Evolutionary conservation across 2,113 vertebrate species (phyloP).

Genomic region (Pseudorasbora parva): DNA sequence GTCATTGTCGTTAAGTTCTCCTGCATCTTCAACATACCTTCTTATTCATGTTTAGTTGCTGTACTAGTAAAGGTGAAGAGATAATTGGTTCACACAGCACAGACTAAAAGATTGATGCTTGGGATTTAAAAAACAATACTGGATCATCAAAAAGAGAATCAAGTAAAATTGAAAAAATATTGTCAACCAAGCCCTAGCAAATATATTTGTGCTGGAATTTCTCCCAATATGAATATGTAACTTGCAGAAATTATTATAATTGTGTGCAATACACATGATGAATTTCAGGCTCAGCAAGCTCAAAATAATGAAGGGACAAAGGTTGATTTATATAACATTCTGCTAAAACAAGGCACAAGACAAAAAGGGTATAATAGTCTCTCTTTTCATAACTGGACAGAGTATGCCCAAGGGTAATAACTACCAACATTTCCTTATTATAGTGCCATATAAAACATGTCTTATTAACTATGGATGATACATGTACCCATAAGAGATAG

Average conservation of each 20-base stretch:
- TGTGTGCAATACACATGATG: neutral
- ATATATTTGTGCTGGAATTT: neutral
- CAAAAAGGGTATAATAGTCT: neutral
- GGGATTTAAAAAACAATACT: neutral
- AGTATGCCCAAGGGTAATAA: neutral
- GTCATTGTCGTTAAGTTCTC: too few species aligned
- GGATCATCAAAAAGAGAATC: neutral
- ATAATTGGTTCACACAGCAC: neutral
- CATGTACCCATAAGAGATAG: neutral
- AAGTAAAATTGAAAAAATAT: neutral
- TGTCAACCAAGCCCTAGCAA: neutral
- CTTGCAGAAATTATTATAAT: neutral
- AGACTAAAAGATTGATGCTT: neutral
- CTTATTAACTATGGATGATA: neutral
- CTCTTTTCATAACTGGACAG: neutral
- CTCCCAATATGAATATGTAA: too few species aligned
- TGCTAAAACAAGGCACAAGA: conserved; percentile 3
- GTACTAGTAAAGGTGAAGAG: neutral
- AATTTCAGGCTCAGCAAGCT: neutral
- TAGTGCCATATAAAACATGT: neutral
- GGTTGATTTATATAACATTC: neutral
- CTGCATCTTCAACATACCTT: too few species aligned
- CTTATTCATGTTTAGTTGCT: neutral
- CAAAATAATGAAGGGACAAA: neutral
- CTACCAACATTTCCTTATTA: neutral